phyloP scores from a whole-genome alignment of 2,888 invertebrate species.

The Epirrhoe alternata region DNA sequence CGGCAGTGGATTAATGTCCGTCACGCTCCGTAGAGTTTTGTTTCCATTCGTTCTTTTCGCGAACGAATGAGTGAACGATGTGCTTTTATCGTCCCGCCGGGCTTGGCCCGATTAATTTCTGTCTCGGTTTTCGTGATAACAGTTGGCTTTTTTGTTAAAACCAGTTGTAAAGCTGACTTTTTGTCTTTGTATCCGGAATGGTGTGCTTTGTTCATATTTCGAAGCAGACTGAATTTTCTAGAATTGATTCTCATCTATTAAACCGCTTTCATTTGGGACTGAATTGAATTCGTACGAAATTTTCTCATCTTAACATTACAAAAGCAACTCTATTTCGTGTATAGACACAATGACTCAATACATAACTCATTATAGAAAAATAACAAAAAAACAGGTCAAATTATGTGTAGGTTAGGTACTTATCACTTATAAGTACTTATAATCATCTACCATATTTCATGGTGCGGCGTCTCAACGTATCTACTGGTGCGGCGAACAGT shows the following conservation, averaged over 20 bases:
- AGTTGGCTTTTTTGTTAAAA: slow-evolving; percentile 35
- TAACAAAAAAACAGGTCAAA: too few relatives aligned
- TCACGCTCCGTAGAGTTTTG: slow-evolving; percentile 44
- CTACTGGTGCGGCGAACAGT: slow-evolving; percentile 12
- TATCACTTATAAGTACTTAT: background rate
- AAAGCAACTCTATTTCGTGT: too few relatives aligned
- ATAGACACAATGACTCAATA: too few relatives aligned
- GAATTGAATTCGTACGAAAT: background rate
- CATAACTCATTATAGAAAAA: too few relatives aligned
- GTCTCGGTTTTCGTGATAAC: slow-evolving; percentile 42
- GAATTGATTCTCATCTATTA: background rate
- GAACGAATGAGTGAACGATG: slow-evolving; percentile 45
- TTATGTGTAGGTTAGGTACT: too few relatives aligned
- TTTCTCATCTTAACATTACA: too few relatives aligned
- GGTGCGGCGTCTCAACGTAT: background rate
- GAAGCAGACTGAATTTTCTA: background rate
- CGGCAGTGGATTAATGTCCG: slow-evolving; percentile 47
- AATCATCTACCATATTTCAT: slow-evolving; percentile 10
- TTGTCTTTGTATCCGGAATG: slow-evolving; percentile 17
- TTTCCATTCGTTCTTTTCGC: slow-evolving; percentile 49
- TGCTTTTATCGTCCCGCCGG: slow-evolving; percentile 42
- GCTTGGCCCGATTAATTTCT: slow-evolving; percentile 43
- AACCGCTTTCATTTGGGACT: background rate
- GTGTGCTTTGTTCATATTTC: slow-evolving; percentile 9
- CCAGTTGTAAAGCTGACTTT: slow-evolving; percentile 33